A percentile compares a stretch with the other conserved stretches of the same genome.
These are phyloP conservation scores for Pongo pygmaeus DNA, from an alignment of 2,113 vertebrate species.

Conservation along the genomic window DNA sequence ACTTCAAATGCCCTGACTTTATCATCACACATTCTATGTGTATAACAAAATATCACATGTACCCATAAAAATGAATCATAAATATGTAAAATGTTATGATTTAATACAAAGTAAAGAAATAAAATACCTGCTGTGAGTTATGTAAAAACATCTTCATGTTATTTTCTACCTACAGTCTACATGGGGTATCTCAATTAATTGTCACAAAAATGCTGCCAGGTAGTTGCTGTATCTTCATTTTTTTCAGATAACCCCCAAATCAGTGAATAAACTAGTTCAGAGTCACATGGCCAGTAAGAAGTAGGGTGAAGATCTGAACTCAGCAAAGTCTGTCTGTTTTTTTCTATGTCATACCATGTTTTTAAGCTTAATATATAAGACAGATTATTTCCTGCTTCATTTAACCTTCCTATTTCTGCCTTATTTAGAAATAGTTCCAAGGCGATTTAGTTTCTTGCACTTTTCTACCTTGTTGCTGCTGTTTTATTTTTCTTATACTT, in stretches of 20 bases:
- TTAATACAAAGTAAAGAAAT: neutral
- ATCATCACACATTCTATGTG: neutral
- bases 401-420: neutral
- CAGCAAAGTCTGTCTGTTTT: neutral
- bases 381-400: neutral
- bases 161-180: neutral
- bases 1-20: neutral
- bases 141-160: neutral
- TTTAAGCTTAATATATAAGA: neutral
- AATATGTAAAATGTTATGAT: neutral
- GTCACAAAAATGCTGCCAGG: neutral
- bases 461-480: neutral
- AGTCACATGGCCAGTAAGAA: neutral
- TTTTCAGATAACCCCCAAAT: neutral
- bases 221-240: neutral
- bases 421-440: neutral
- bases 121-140: neutral
- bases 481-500: constrained; percentile 40
- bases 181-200: neutral
- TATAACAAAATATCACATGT: neutral
- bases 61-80: neutral
- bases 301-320: neutral
- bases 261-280: neutral
- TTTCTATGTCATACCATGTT: neutral
- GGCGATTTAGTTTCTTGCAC: neutral